Evolutionary conservation across 2,113 vertebrate genomes (phyloP).

Genomic region (Columba livia): DNA sequence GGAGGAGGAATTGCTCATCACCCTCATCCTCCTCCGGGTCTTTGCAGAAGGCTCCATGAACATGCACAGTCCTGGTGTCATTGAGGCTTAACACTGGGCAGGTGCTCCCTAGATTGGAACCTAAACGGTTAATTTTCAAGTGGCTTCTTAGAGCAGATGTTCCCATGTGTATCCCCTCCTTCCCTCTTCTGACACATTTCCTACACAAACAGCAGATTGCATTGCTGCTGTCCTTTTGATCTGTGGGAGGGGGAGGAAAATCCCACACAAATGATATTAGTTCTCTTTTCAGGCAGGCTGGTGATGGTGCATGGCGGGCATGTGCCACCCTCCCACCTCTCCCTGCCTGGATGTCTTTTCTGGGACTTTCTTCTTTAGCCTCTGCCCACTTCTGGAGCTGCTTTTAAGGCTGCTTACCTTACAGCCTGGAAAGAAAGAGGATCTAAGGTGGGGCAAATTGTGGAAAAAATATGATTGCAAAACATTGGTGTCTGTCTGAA

Average conservation of each 20-base stretch:
- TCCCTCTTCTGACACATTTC: conserved; percentile 71
- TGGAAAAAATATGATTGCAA: neutral
- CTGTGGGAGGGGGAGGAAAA: conserved; percentile 61
- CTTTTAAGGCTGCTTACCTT: neutral
- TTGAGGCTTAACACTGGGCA: neutral
- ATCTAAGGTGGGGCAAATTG: neutral
- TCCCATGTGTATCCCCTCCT: conserved; percentile 66
- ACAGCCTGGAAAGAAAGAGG: neutral
- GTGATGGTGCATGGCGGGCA: neutral
- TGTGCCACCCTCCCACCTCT: conserved; percentile 28
- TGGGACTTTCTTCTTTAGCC: neutral
- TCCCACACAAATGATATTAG: conserved; percentile 61
- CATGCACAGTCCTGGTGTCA: fast-evolving
- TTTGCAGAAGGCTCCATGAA: neutral
- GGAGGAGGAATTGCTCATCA: neutral
- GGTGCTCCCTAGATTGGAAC: conserved; percentile 14
- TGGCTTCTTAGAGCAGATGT: conserved; percentile 66
- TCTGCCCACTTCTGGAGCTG: neutral
- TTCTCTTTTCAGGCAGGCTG: conserved; percentile 42
- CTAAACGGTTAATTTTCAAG: conserved; percentile 61
- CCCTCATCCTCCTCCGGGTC: neutral
- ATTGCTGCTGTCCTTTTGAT: conserved; percentile 71
- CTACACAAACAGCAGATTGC: conserved; percentile 72
- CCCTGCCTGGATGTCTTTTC: neutral
- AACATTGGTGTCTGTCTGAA: neutral